Conservation (phyloP, 2,797 vertebrate genomes). For the Tinamus major region DNA sequence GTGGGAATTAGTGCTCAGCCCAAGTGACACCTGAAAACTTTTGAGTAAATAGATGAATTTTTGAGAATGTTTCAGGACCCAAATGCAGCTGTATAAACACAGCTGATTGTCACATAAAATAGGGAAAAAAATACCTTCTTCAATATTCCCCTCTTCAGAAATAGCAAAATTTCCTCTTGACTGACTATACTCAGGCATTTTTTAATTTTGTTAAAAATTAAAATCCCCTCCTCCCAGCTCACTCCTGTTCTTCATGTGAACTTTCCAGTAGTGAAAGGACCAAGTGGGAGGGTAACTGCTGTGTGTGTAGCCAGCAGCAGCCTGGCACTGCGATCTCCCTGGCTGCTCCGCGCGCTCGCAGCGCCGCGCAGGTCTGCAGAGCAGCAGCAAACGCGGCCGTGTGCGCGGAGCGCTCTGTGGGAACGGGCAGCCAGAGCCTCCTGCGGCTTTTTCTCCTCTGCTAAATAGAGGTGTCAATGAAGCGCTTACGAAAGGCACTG, state of each 20-base stretch:
- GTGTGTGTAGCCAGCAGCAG: background rate
- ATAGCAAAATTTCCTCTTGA: background rate
- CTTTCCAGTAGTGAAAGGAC: rapidly evolving
- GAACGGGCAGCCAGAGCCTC: background rate
- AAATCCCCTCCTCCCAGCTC: background rate
- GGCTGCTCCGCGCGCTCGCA: background rate
- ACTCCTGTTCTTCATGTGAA: rapidly evolving
- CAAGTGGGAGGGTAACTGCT: background rate
- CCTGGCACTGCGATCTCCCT: rapidly evolving
- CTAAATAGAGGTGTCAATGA: background rate
- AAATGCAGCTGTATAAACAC: background rate
- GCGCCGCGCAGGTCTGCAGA: rapidly evolving
- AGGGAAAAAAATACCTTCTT: background rate
- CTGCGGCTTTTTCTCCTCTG: background rate
- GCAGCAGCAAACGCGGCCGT: background rate
- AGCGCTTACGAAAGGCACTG: rapidly evolving
- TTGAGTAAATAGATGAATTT: background rate
- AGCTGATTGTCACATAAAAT: background rate
- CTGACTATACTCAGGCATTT: background rate
- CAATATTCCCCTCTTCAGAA: background rate
- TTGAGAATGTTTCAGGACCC: background rate
- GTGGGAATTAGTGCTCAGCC: background rate
- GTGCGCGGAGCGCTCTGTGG: rapidly evolving
- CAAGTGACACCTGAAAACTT: background rate
- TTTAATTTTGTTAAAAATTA: no score